Base-by-base conservation (phyloP, 2,888 invertebrate species). In the Hydrotaea cyrtoneurina region DNA sequence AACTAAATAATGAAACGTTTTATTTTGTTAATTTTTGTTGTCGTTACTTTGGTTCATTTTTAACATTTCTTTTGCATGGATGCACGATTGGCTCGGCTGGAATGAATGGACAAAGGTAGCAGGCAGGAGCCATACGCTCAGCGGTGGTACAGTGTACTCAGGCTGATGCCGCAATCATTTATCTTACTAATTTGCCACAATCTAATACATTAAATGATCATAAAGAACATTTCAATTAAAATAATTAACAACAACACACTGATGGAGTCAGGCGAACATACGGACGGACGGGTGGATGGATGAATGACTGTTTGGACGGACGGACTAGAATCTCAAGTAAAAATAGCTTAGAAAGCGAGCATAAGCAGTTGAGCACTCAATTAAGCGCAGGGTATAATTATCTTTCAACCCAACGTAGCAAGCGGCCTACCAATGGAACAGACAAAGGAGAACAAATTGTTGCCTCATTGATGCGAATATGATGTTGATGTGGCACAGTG, bases 211-310 rank as follows among this genome's bases (percentile, higher is more conserved):
- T 85, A 77, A 85, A 82, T 82, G 79, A 77, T 82, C 79, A 79
- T 77, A 86, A 84, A 84, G 80, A 86, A 85, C 83, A 86, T 86
- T 87, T 87, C 86, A 87, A 87, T 86, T 86, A 86, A 86, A 87
- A 86, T 87, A 87, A 87, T 87, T 86, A 87, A 80, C 73, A 83
- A 73, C 74, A 85, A 76, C 72, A 71, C 36, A 50, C 50, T 50
- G n/a, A 50, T 15, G 7, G 50, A 57, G 71, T 46, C 55, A 62
- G 73, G 64, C 8, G 17, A 46, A 36, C 53, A 59, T n/a, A 66
- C 55, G n/a, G 23, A 17, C 31, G 23, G 36, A 46, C 21, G 23
- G 8, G 43, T 17, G 13, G 10, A n/a, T 19, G 66, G 66, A 23
- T 64, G 74, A 5, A 83, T 55, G 21, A 19, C 59, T 71, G 66